Percentiles rank a stretch among this genome's conserved stretches.
Evolutionary conservation across 2,113 vertebrate species (phyloP).

Genomic region (Cinclus mexicanus): DNA sequence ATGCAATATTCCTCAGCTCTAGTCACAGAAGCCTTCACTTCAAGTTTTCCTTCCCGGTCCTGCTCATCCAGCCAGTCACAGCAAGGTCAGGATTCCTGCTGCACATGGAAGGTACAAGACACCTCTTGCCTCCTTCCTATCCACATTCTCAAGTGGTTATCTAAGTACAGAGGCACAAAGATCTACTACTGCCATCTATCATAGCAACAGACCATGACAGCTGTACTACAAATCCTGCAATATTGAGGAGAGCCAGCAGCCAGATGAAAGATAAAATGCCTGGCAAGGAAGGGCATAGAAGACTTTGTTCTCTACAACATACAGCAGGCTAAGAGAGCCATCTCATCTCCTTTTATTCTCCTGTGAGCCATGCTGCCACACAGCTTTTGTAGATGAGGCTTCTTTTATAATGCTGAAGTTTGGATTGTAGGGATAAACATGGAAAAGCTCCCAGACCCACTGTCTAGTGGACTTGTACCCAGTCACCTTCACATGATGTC

Average conservation of each 20-base stretch:
- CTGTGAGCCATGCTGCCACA: background rate
- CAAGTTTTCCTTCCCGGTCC: background rate
- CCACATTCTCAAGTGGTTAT: background rate
- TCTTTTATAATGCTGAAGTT: background rate
- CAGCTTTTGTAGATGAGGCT: background rate
- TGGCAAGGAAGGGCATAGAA: background rate
- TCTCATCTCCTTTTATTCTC: background rate
- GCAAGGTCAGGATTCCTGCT: background rate
- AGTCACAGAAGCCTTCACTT: background rate
- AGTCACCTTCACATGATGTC: rapidly evolving
- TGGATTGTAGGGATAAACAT: background rate
- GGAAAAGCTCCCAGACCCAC: background rate
- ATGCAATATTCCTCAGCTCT: background rate
- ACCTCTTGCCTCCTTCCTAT: background rate
- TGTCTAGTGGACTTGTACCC: background rate
- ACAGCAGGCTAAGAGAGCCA: background rate
- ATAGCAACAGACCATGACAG: background rate
- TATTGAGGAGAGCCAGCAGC: background rate
- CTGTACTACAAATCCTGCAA: background rate
- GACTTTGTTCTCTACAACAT: background rate
- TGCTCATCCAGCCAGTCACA: background rate
- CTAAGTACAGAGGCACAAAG: background rate
- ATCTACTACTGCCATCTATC: background rate
- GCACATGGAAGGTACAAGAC: background rate
- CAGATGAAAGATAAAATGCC: background rate